Evolutionary conservation across 2,888 invertebrate species (phyloP).

Genomic region (Melinaea marsaeus): DNA sequence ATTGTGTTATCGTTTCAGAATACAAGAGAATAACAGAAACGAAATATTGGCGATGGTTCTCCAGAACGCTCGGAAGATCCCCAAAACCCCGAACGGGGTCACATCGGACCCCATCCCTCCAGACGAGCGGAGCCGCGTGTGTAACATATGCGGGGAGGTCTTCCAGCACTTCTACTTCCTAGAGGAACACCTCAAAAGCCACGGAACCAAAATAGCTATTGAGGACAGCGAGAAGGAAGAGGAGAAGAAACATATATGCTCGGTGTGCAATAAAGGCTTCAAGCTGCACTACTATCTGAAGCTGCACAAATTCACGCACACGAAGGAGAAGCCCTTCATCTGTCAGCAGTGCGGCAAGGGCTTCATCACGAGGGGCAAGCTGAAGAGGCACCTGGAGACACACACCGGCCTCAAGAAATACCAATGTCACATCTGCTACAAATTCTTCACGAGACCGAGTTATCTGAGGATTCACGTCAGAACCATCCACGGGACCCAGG

Average conservation of each 20-base stretch:
- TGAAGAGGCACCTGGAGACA: conserved; percentile 66
- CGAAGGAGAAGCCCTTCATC: conserved; percentile 66
- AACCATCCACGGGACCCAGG: conserved; percentile 67
- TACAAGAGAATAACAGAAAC: conserved; percentile 61
- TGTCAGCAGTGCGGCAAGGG: conserved; percentile 72
- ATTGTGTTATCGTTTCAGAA: conserved; percentile 40
- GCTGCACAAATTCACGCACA: conserved; percentile 65
- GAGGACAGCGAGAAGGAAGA: conserved; percentile 50
- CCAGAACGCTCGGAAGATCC: conserved; percentile 65
- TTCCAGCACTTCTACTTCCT: conserved; percentile 70
- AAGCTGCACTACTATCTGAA: conserved; percentile 68
- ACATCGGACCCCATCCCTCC: conserved; percentile 38
- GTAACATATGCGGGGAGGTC: conserved; percentile 69
- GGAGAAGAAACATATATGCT: conserved; percentile 61
- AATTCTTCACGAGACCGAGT: conserved; percentile 66
- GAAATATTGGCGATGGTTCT: conserved; percentile 68
- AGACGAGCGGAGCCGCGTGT: conserved; percentile 61
- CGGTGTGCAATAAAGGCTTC: conserved; percentile 62
- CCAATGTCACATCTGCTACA: conserved; percentile 70
- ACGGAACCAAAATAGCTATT: conserved; percentile 61
- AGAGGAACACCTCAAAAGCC: conserved; percentile 66
- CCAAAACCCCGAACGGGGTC: conserved; percentile 42
- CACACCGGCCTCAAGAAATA: conserved; percentile 67
- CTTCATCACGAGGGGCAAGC: conserved; percentile 65
- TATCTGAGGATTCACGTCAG: conserved; percentile 65